Percentiles rank a stretch among this genome's conserved stretches.
Evolutionary conservation across 1,140 invertebrate genomes (phyloP).

Genomic region (Listronotus oregonensis): DNA sequence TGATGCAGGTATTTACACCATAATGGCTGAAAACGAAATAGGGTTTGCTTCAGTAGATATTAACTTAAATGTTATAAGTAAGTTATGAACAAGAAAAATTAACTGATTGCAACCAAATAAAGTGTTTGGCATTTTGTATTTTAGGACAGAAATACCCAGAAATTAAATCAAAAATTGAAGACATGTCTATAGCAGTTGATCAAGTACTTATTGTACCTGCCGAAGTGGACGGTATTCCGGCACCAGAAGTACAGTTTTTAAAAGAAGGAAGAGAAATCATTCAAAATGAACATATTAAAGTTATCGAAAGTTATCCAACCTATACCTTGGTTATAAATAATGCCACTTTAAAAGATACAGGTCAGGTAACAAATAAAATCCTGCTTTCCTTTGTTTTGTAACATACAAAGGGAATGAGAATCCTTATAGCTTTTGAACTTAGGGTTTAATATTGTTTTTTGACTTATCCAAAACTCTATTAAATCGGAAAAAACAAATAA

Average conservation of each 20-base stretch:
- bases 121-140: constrained; percentile 1
- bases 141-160: constrained; percentile 30
- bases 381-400: too few relatives aligned
- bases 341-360: constrained; percentile 23
- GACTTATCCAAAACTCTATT: too few relatives aligned
- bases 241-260: constrained; percentile 28
- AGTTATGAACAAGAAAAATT: neutral
- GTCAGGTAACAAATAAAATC: neutral
- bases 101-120: neutral
- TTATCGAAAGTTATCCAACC: constrained; percentile 17
- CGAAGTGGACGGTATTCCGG: constrained; percentile 30
- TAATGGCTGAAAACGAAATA: constrained; percentile 36
- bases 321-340: constrained; percentile 22
- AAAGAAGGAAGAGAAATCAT: constrained; percentile 24
- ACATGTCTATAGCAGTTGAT: constrained; percentile 21
- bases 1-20: constrained; percentile 26
- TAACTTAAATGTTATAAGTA: constrained; percentile 22
- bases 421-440: too few relatives aligned
- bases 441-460: too few relatives aligned
- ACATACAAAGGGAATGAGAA: too few relatives aligned
- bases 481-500: too few relatives aligned
- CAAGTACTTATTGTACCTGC: constrained; percentile 22
- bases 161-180: constrained; percentile 31
- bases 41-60: constrained; percentile 32
- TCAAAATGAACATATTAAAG: constrained; percentile 10